phyloP scores from a whole-genome alignment of 2,888 invertebrate species.

The Ceramica pisi region DNA sequence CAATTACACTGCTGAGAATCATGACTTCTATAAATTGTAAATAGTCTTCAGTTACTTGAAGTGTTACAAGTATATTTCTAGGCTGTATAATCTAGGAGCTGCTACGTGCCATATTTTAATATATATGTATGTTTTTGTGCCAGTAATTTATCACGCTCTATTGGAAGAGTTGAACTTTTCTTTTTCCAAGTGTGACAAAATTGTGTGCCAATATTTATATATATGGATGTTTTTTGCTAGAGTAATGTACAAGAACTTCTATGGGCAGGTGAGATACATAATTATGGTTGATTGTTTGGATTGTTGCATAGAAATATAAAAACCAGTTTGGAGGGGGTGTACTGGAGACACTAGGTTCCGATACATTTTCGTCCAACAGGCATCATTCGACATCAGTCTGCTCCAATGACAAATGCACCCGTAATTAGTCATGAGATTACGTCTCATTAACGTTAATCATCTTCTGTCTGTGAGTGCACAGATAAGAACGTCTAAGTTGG shows the following conservation, averaged over 20 bases:
- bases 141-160: slow-evolving; percentile 1
- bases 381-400: not conserved
- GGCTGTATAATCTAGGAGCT: slow-evolving; percentile 12
- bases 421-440: not conserved
- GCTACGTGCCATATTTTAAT: slow-evolving; percentile 24
- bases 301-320: too few species aligned
- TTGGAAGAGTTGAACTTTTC: slow-evolving; percentile 25
- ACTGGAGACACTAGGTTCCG: too few species aligned
- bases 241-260: not conserved
- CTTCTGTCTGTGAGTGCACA: not conserved
- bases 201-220: not conserved
- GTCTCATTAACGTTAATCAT: slow-evolving; percentile 12
- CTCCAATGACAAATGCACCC: not conserved
- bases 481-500: not conserved
- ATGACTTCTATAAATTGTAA: too few species aligned
- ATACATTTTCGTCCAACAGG: not conserved
- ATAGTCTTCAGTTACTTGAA: too few species aligned
- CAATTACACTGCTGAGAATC: too few species aligned
- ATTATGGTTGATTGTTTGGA: too few species aligned
- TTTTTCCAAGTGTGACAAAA: slow-evolving; percentile 1
- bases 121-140: slow-evolving; percentile 5
- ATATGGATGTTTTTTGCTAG: not conserved
- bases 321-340: too few species aligned
- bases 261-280: not conserved
- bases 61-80: not conserved